A percentile compares a stretch with the other conserved stretches of the same genome.
Evolutionary conservation across 2,797 vertebrate genomes (phyloP).

Genomic region (Pseudomugil tenellus): DNA sequence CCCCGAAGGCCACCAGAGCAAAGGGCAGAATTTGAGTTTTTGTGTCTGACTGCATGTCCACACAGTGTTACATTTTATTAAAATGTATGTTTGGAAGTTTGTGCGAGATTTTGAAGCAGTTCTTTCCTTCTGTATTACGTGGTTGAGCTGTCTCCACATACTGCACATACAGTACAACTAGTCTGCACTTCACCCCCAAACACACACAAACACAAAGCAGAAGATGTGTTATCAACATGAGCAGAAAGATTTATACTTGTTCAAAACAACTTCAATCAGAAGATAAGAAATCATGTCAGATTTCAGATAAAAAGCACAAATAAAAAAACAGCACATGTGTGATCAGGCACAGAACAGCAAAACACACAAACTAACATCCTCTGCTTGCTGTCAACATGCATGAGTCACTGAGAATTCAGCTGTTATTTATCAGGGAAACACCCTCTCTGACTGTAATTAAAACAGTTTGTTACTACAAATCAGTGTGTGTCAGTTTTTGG

Average conservation of each 20-base stretch:
- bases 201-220: constrained; percentile 30
- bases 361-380: constrained; percentile 27
- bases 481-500: constrained; percentile 20
- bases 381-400: constrained; percentile 19
- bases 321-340: constrained; percentile 13
- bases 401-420: constrained; percentile 45
- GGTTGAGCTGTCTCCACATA: constrained; percentile 31
- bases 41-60: constrained; percentile 1
- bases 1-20: constrained; percentile 48
- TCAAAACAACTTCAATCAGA: constrained; percentile 22
- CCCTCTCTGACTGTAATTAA: constrained; percentile 45
- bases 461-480: constrained; percentile 35
- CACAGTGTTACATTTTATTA: background rate
- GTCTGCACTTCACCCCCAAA: constrained; percentile 19
- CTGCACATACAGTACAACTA: constrained; percentile 1
- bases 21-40: constrained; percentile 30
- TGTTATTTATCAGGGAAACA: constrained; percentile 62
- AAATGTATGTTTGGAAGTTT: constrained; percentile 1
- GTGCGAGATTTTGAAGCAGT: background rate
- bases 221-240: constrained; percentile 28
- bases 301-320: constrained; percentile 24
- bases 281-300: constrained; percentile 33
- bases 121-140: constrained; percentile 16
- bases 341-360: constrained; percentile 13
- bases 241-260: constrained; percentile 15